These are phyloP conservation scores for Xerus inauris DNA, from an alignment of 2,113 vertebrate species.

Conservation along the genomic window DNA sequence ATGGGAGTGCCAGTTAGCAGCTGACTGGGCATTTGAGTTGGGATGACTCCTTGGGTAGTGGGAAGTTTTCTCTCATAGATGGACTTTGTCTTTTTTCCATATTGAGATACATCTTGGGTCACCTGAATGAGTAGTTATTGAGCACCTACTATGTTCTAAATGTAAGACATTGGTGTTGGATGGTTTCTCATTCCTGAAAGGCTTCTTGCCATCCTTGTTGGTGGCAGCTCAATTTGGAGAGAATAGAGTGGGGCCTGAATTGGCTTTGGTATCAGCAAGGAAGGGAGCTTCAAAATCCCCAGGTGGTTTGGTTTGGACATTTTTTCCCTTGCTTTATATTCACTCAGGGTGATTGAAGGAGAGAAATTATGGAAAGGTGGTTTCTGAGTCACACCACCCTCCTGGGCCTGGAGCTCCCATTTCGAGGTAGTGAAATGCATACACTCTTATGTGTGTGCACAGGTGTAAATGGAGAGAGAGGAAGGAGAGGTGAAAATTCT, in stretches of 20 bases:
- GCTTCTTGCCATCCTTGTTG: neutral
- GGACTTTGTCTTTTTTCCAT: neutral
- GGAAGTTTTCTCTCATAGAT: neutral
- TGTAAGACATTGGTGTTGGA: neutral
- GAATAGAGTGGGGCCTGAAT: neutral
- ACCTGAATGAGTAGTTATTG: neutral
- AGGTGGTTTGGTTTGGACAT: neutral
- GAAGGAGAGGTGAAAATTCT: neutral
- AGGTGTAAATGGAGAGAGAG: neutral
- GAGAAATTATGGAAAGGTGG: neutral
- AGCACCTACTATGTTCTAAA: neutral
- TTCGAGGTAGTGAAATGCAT: neutral
- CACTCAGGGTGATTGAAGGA: neutral
- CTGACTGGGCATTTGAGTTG: neutral
- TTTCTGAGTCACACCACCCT: neutral
- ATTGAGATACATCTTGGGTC: neutral
- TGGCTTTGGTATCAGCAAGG: neutral
- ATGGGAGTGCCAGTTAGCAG: neutral
- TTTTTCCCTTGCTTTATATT: neutral
- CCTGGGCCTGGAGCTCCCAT: neutral
- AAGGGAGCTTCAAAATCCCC: neutral
- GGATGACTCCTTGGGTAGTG: neutral
- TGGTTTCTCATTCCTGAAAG: neutral
- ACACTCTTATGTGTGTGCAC: rapidly evolving
- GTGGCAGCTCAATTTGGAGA: neutral